These are phyloP conservation scores for Pentalonia nigronervosa DNA, from an alignment of 1,140 invertebrate genomes.

Conservation along the genomic window DNA sequence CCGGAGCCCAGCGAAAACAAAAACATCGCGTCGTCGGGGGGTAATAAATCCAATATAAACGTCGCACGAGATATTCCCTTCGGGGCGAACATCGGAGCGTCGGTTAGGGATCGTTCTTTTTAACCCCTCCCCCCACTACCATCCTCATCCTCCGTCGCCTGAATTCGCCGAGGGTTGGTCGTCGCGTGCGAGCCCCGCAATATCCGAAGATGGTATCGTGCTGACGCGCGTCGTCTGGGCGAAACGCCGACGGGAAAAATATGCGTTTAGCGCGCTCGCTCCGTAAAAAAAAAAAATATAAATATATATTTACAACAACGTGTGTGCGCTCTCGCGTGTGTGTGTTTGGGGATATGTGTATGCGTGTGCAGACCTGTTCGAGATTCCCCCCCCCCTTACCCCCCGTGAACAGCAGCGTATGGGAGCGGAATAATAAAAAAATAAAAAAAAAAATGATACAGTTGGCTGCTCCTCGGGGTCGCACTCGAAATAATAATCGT, in stretches of 20 bases:
- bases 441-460: neutral
- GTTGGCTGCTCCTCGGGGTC: neutral
- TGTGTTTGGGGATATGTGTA: neutral
- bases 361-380: neutral
- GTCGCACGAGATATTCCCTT: conserved; percentile 37
- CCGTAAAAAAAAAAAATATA: neutral
- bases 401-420: too few species aligned
- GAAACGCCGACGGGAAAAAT: neutral
- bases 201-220: conserved; percentile 15
- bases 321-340: too few species aligned
- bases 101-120: neutral
- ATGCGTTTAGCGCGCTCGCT: neutral
- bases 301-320: neutral
- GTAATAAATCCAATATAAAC: conserved; percentile 44
- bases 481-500: neutral
- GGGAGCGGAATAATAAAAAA: neutral
- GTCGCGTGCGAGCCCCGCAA: neutral
- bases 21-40: neutral
- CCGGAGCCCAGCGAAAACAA: neutral
- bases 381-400: neutral
- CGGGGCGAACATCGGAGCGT: neutral
- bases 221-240: neutral
- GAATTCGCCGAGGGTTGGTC: neutral
- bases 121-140: too few species aligned
- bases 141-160: too few species aligned